Base-by-base conservation (phyloP, 2,797 vertebrate genomes). In the Chaenodraco wilsoni region DNA sequence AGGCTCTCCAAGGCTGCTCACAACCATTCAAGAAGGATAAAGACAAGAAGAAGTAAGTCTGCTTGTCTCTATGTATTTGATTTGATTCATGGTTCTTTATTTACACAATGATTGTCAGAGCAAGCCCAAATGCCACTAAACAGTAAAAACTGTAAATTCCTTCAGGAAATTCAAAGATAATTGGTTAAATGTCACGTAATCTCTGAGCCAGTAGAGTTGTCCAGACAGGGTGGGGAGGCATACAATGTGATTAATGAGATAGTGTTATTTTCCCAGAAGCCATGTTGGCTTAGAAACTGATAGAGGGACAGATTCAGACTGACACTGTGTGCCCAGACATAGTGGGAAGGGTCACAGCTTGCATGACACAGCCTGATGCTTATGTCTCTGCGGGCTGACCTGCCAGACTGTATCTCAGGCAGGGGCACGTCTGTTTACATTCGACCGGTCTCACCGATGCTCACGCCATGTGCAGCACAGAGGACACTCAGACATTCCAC, bases 11-110 rank as follows among this genome's bases (percentile, higher is more conserved):
- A 77, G 95, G 96, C 83, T 95, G 95, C 78, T 90, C 92, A 33
- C 91, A 93, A 65, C 95, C 96, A 0, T 91, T 98, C 84, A 97
- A 96, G 90, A 98, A 97, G 92, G 98, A 99, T 91, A 99, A 98
- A 90, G 98, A 99, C 92, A 97, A 94, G 94, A 98, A 97, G 93
- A 98, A 97, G 97, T 98, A 96, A 96, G 97, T 95, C 57, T 31
- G 7, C 11, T 40, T 62, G 61, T 58, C 54, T 70, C 31, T 21
- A 8, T 56, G 37, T 14, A 10, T 72, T 63, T 61, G 17, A 40
- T 54, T 56, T 61, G 33, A 19, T 58, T 5, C 27, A 9, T 50
- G 48, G 21, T 56, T 74, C 66, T 0, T 60, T 54, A 40, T 9
- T 0, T 27, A 44, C 23, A 23, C 3, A 3, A 4, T 55, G 6